phyloP scores from a whole-genome alignment of 1,140 invertebrate species.

The Pseudomyrmex dendroicus region DNA sequence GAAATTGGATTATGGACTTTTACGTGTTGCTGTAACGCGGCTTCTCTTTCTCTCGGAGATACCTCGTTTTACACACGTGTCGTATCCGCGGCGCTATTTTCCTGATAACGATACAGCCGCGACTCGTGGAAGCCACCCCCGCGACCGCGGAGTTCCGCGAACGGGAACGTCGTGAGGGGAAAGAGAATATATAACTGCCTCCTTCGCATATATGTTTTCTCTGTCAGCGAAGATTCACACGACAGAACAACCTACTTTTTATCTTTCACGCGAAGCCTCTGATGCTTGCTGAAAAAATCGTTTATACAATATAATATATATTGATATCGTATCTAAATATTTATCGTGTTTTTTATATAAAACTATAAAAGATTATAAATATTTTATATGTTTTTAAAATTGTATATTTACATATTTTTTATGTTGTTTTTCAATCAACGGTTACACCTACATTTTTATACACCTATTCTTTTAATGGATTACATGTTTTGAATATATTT shows the following conservation, averaged over 20 bases:
- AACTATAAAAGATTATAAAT: no score
- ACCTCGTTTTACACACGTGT: conserved; percentile 26
- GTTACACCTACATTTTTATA: no score
- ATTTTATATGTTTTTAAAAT: no score
- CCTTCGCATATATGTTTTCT: no score
- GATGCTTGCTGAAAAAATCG: not conserved
- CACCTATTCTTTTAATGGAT: no score
- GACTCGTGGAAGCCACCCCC: not conserved
- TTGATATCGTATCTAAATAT: not conserved
- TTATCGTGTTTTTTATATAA: no score
- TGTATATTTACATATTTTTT: no score
- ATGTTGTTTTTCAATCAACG: no score
- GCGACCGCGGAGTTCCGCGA: not conserved
- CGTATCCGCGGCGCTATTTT: not conserved
- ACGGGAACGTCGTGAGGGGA: not conserved
- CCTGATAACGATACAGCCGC: conserved; percentile 29
- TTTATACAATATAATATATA: not conserved
- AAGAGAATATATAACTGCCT: not conserved
- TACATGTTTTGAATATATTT: no score
- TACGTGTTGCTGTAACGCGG: conserved; percentile 24
- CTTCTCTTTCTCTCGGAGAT: not conserved
- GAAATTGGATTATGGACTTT: conserved; percentile 54
- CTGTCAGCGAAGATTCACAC: not conserved
- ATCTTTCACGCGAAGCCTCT: not conserved
- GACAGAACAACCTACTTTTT: not conserved